Evolutionary conservation across 2,113 vertebrate genomes (phyloP).

Genomic region (Pao palembangensis): DNA sequence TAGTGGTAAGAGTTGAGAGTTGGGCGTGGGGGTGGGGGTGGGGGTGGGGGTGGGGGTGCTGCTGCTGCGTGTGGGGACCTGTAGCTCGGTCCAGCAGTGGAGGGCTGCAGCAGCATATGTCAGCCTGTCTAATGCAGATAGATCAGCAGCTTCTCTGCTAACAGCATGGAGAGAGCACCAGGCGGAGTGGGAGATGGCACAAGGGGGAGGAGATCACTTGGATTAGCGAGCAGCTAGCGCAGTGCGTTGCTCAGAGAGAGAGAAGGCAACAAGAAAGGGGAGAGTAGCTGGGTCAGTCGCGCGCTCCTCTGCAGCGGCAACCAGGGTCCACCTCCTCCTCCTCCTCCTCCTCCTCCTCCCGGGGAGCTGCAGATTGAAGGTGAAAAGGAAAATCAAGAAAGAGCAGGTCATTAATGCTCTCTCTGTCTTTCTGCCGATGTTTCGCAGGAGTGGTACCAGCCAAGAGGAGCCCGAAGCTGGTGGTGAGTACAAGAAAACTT

Average conservation of each 20-base stretch:
- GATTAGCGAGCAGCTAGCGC: constrained; percentile 54
- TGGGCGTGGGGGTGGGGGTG: neutral
- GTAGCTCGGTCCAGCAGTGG: constrained; percentile 76
- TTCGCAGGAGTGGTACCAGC: constrained; percentile 94
- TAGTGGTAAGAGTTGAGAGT: constrained; percentile 1
- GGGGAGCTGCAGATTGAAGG: constrained; percentile 57
- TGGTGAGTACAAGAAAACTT: constrained; percentile 85
- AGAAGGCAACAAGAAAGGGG: constrained; percentile 31
- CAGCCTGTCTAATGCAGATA: constrained; percentile 81
- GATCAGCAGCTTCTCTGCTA: constrained; percentile 54
- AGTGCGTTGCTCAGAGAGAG: constrained; percentile 49
- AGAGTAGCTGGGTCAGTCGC: constrained; percentile 23
- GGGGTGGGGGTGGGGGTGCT: neutral
- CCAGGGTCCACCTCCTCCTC: constrained; percentile 15
- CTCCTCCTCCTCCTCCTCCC: constrained; percentile 7
- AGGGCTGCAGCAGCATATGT: constrained; percentile 75
- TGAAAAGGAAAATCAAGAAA: constrained; percentile 69
- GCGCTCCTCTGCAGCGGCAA: constrained; percentile 46
- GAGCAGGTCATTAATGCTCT: constrained; percentile 82
- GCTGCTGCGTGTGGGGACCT: constrained; percentile 65
- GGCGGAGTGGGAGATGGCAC: constrained; percentile 34
- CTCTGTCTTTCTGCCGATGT: constrained; percentile 83
- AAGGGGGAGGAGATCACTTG: constrained; percentile 62
- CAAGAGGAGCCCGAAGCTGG: constrained; percentile 98
- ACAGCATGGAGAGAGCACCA: constrained; percentile 39